A percentile compares a stretch with the other conserved stretches of the same genome.
phyloP scores from a whole-genome alignment of 1,140 invertebrate species.

The Monomorium pharaonis region DNA sequence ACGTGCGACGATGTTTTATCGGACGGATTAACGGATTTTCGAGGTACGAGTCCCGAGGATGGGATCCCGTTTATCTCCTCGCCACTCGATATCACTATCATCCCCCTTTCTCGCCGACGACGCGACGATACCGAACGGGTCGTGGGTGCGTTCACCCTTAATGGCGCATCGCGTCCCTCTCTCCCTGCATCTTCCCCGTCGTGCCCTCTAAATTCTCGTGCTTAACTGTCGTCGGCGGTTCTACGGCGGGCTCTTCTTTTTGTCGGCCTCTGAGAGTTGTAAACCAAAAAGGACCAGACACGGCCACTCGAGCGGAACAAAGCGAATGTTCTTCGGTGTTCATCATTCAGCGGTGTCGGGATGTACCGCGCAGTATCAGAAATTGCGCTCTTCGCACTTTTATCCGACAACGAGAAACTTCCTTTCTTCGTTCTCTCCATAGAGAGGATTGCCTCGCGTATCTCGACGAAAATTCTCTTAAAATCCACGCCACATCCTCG shows the following conservation, averaged over 20 bases:
- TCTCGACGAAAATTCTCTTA: not conserved
- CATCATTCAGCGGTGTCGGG: not conserved
- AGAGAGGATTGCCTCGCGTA: constrained; percentile 15
- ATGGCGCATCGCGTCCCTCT: constrained; percentile 10
- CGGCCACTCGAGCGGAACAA: constrained; percentile 67
- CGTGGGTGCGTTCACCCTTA: constrained; percentile 67
- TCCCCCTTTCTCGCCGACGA: constrained; percentile 27
- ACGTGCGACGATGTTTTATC: constrained; percentile 29
- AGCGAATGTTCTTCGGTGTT: constrained; percentile 66
- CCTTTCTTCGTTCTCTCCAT: constrained; percentile 10
- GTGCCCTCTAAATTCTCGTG: not conserved
- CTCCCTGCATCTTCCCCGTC: not conserved
- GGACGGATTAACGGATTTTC: constrained; percentile 56
- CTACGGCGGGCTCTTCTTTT: not conserved
- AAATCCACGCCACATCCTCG: constrained; percentile 8
- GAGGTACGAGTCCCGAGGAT: constrained; percentile 42
- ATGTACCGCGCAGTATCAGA: constrained; percentile 20
- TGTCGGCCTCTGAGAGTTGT: constrained; percentile 46
- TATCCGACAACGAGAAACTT: constrained; percentile 5
- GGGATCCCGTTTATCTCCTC: constrained; percentile 48
- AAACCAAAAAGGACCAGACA: constrained; percentile 62
- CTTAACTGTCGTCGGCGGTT: not conserved
- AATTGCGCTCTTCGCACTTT: constrained; percentile 30
- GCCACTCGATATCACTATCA: constrained; percentile 21
- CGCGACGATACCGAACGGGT: constrained; percentile 45